These are phyloP conservation scores for Sebastes nivosus DNA, from an alignment of 2,797 vertebrate genomes.

Conservation along the genomic window DNA sequence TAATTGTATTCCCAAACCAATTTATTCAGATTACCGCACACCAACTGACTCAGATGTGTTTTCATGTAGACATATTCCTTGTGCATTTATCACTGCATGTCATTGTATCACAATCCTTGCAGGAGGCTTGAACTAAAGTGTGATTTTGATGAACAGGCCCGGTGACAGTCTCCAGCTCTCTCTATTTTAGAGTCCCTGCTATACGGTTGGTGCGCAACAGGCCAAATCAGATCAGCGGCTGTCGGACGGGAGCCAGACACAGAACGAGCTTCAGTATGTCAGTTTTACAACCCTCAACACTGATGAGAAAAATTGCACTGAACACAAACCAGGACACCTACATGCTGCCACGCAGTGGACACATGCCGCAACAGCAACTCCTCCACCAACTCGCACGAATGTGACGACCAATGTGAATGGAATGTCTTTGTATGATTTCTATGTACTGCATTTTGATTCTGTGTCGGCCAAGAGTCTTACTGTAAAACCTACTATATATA, in stretches of 20 bases:
- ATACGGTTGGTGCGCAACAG: slow-evolving; percentile 2
- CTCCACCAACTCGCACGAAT: slow-evolving; percentile 34
- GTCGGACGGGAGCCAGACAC: slow-evolving; percentile 14
- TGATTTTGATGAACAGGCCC: slow-evolving; percentile 7
- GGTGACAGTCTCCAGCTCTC: slow-evolving; percentile 19
- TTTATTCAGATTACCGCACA: not conserved
- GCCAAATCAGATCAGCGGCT: slow-evolving; percentile 28
- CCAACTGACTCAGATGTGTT: not conserved
- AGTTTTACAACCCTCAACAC: slow-evolving; percentile 21
- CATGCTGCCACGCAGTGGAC: slow-evolving; percentile 77
- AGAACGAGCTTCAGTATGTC: slow-evolving; percentile 37
- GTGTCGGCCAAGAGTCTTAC: slow-evolving; percentile 22
- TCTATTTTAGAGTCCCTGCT: slow-evolving; percentile 41
- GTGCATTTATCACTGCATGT: not conserved
- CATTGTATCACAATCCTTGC: not conserved
- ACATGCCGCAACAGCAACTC: slow-evolving; percentile 47
- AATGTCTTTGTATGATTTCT: slow-evolving; percentile 39
- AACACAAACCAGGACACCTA: slow-evolving; percentile 47
- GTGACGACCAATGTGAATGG: slow-evolving; percentile 32
- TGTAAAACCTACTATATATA: slow-evolving; percentile 23
- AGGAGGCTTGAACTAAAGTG: slow-evolving; percentile 24
- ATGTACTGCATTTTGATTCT: slow-evolving; percentile 38
- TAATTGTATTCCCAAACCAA: not conserved
- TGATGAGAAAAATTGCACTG: slow-evolving; percentile 41
- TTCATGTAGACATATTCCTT: not conserved